These are phyloP conservation scores for Rhabdophis nuchalis DNA, from an alignment of 2,797 vertebrate species.

Conservation along the genomic window DNA sequence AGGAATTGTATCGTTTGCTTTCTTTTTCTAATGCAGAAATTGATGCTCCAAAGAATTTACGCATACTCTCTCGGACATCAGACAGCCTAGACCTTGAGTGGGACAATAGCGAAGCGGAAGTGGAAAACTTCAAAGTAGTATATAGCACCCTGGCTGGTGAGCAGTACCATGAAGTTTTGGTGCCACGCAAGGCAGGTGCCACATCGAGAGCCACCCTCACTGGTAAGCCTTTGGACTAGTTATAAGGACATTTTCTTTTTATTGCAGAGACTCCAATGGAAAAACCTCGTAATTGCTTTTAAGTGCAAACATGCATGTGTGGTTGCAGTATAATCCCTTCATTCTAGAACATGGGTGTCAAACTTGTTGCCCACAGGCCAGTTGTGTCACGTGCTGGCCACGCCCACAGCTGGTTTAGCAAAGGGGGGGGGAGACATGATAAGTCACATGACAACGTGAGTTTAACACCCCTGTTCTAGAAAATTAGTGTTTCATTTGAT, in stretches of 20 bases:
- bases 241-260: background rate
- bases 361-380: fast-evolving
- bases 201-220: slow-evolving; percentile 82
- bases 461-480: too few relatives aligned
- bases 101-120: slow-evolving; percentile 97
- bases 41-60: slow-evolving; percentile 93
- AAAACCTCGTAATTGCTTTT: background rate
- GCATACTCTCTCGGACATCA: slow-evolving; percentile 82
- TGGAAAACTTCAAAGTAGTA: slow-evolving; percentile 87
- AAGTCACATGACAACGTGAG: too few relatives aligned
- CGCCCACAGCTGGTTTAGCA: too few relatives aligned
- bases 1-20: background rate
- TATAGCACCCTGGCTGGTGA: slow-evolving; percentile 96
- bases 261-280: background rate
- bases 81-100: slow-evolving; percentile 87
- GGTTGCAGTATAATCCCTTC: background rate
- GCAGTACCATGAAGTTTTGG: slow-evolving; percentile 88
- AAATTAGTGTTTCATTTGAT: background rate
- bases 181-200: slow-evolving; percentile 77
- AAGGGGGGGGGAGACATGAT: too few relatives aligned
- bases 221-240: slow-evolving; percentile 68
- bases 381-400: too few relatives aligned
- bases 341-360: background rate
- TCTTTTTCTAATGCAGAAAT: slow-evolving; percentile 79
- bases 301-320: background rate